Evolutionary conservation across 1,140 invertebrate species (phyloP).

Genomic region (Cephus cinctus): DNA sequence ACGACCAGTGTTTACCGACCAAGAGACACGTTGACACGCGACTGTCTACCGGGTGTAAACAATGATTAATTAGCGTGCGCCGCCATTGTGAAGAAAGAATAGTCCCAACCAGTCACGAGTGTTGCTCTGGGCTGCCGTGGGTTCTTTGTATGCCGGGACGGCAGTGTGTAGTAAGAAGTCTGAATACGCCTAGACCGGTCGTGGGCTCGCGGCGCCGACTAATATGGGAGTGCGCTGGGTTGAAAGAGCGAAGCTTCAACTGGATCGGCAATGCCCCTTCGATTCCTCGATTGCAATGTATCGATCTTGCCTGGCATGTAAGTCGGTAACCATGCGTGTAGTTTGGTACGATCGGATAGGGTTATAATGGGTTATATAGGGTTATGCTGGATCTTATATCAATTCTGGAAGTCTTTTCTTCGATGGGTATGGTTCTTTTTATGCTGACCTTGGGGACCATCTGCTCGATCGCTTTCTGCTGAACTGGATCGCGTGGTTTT

Average conservation of each 20-base stretch:
- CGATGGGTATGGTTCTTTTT: no score
- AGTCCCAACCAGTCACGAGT: slow-evolving; percentile 24
- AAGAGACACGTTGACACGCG: slow-evolving; percentile 20
- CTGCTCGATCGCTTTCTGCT: no score
- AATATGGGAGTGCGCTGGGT: slow-evolving; percentile 37
- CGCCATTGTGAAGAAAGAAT: slow-evolving; percentile 28
- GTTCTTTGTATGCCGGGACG: slow-evolving; percentile 4
- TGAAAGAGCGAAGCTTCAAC: slow-evolving; percentile 36
- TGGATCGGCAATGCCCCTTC: slow-evolving; percentile 30
- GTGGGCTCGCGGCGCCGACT: no score
- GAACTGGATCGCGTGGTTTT: no score
- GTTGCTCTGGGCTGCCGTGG: not conserved
- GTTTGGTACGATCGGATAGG: no score
- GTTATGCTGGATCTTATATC: no score
- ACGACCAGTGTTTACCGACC: slow-evolving; percentile 21
- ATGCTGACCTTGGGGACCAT: no score
- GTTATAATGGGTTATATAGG: no score
- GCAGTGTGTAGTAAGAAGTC: slow-evolving; percentile 13
- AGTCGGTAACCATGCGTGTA: no score
- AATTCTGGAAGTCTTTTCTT: no score
- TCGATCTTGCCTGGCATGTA: no score
- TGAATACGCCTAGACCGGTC: slow-evolving; percentile 47
- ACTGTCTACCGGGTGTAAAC: slow-evolving; percentile 32
- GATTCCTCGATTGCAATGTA: slow-evolving; percentile 23
- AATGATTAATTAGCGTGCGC: slow-evolving; percentile 38